A percentile compares a stretch with the other conserved stretches of the same genome.
Conservation (phyloP, 2,888 invertebrate species). For the Rhagonycha fulva region DNA sequence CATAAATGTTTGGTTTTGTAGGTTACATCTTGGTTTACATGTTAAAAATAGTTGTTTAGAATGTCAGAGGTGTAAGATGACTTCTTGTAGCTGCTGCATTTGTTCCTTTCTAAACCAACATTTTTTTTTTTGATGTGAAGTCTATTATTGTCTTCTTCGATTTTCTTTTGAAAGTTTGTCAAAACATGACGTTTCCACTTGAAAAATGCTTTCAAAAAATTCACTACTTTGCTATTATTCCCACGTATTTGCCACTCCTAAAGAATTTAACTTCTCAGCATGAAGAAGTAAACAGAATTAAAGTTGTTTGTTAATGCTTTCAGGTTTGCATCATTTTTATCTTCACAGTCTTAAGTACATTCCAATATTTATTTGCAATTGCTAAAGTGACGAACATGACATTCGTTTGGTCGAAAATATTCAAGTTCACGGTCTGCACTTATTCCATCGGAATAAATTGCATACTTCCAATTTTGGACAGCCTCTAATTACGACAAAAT, state of each 20-base stretch:
- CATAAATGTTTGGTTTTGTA: conserved; percentile 3
- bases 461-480: neutral
- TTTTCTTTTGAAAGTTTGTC: neutral
- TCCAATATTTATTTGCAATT: neutral
- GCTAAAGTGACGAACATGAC: neutral
- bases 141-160: neutral
- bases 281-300: neutral
- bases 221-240: neutral
- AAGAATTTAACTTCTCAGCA: neutral
- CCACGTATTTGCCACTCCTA: neutral
- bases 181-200: neutral
- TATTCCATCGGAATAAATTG: neutral
- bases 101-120: neutral
- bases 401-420: neutral
- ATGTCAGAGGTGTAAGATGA: conserved; percentile 4
- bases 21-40: conserved; percentile 6
- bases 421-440: neutral
- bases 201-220: neutral
- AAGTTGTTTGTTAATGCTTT: neutral
- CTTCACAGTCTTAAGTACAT: neutral
- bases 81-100: neutral
- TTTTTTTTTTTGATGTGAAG: neutral
- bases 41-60: conserved; percentile 3
- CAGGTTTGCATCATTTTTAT: neutral
- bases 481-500: neutral